Conservation (phyloP, 2,797 vertebrate genomes). For the Chloroceryle inda region DNA sequence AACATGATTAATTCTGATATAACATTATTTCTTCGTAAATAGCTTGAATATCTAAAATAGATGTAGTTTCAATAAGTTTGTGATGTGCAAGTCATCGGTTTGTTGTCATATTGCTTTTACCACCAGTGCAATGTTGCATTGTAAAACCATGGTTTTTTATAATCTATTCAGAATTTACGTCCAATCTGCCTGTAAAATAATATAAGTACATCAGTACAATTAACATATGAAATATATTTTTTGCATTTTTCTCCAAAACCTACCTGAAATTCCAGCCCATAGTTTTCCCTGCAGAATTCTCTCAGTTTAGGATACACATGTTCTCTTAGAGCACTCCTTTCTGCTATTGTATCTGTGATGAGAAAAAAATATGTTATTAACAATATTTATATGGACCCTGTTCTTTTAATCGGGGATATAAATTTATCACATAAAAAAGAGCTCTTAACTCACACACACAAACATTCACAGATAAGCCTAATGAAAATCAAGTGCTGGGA, state of each 20-base stretch:
- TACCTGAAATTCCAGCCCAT: constrained; percentile 99
- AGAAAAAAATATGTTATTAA: constrained; percentile 54
- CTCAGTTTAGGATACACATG: constrained; percentile 96
- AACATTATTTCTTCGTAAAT: background rate
- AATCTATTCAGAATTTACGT: background rate
- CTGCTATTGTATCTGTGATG: constrained; percentile 92
- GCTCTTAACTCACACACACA: background rate
- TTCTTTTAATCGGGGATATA: background rate
- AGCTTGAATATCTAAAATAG: background rate
- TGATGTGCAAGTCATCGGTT: background rate
- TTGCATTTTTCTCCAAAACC: background rate
- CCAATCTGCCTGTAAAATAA: background rate
- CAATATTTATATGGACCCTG: background rate
- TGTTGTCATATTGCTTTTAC: background rate
- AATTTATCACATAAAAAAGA: background rate
- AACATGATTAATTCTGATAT: background rate
- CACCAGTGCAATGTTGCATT: background rate
- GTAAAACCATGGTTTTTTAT: background rate
- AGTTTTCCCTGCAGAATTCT: constrained; percentile 99
- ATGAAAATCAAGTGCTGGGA: background rate
- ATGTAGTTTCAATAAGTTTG: background rate
- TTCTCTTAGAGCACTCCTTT: constrained; percentile 94
- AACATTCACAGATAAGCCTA: background rate
- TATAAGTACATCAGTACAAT: background rate
- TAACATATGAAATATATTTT: background rate